Percentiles rank a stretch among this genome's conserved stretches.
Evolutionary conservation across 2,797 vertebrate genomes (phyloP).

Genomic region (Acridotheres tristis): DNA sequence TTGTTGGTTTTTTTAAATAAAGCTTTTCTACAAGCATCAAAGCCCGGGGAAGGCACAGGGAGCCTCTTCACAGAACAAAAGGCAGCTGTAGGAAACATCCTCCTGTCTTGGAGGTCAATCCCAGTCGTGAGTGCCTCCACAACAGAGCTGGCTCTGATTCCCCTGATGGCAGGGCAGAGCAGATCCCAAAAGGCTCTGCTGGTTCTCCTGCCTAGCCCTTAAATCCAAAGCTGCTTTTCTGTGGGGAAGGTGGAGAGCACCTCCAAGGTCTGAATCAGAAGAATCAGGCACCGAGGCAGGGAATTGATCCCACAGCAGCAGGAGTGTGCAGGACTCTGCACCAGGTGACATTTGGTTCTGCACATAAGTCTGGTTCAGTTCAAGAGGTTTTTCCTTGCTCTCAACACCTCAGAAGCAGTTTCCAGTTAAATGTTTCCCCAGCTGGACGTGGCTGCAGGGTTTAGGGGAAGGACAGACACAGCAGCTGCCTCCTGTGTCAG

Average conservation of each 20-base stretch:
- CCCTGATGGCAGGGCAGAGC: not conserved
- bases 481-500: not conserved
- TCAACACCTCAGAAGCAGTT: not conserved
- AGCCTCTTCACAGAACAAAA: not conserved
- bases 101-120: not conserved
- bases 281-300: fast-evolving
- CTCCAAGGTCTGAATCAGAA: not conserved
- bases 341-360: not conserved
- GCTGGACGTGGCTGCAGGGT: not conserved
- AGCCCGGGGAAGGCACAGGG: fast-evolving
- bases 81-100: not conserved
- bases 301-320: not conserved
- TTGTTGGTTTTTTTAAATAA: not conserved
- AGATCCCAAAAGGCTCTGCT: not conserved
- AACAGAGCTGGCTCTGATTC: not conserved
- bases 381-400: not conserved
- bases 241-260: not conserved
- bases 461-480: not conserved
- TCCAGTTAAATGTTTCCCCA: not conserved
- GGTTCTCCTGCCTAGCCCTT: not conserved
- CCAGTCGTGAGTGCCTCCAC: not conserved
- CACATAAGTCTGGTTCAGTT: fast-evolving
- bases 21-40: not conserved
- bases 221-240: not conserved
- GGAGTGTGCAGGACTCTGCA: fast-evolving